Percentiles rank a stretch among this genome's conserved stretches.
These are phyloP conservation scores for Neoitamus cyanurus DNA, from an alignment of 2,888 invertebrate genomes.

Conservation along the genomic window DNA sequence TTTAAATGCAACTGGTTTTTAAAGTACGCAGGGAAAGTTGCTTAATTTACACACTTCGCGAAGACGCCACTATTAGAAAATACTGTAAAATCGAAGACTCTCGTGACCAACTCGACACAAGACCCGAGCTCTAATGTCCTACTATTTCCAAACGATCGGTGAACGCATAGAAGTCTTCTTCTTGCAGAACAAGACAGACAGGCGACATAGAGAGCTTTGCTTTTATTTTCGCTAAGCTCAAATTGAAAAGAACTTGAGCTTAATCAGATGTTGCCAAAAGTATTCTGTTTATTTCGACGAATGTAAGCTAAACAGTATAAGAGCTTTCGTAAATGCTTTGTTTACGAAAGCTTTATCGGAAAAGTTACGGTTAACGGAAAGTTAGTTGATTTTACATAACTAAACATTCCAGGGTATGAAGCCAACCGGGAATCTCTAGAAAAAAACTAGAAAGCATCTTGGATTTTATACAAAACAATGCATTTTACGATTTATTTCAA, in stretches of 20 bases:
- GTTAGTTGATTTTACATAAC: neutral
- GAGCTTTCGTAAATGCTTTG: neutral
- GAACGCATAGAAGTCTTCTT: neutral
- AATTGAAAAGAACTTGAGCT: neutral
- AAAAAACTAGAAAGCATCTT: too few relatives aligned
- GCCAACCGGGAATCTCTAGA: too few relatives aligned
- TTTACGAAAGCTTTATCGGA: neutral
- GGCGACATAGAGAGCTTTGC: neutral
- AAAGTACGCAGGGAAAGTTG: too few relatives aligned
- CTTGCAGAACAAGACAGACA: neutral
- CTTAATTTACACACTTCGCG: neutral
- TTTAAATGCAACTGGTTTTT: neutral
- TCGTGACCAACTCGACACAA: neutral
- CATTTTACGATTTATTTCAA: too few relatives aligned
- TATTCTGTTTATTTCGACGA: neutral
- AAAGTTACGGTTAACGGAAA: neutral
- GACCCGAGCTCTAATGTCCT: neutral
- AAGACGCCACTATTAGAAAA: neutral
- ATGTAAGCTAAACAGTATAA: neutral
- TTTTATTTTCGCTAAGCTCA: neutral
- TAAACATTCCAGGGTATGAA: too few relatives aligned
- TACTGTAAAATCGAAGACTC: neutral
- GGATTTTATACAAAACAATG: too few relatives aligned
- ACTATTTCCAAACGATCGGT: neutral
- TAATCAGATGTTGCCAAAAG: neutral